Evolutionary conservation across 2,888 invertebrate species (phyloP).

Genomic region (Cheilosia impressa): DNA sequence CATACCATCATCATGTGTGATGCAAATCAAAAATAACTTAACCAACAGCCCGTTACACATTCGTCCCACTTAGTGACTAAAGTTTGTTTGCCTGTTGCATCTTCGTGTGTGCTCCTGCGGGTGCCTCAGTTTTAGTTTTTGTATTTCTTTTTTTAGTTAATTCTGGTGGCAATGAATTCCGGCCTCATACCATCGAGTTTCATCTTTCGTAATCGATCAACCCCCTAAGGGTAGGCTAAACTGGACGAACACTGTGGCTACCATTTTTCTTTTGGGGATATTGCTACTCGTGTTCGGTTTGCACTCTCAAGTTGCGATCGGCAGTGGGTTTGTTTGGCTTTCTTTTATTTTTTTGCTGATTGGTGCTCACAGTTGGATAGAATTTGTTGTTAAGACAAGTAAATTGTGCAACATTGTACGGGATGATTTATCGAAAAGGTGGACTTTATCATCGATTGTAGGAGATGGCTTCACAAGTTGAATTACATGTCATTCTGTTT

Average conservation of each 20-base stretch:
- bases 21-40: conserved; percentile 63
- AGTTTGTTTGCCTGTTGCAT: conserved; percentile 31
- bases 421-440: conserved; percentile 52
- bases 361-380: conserved; percentile 66
- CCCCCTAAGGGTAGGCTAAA: conserved; percentile 73
- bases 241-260: conserved; percentile 51
- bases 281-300: conserved; percentile 68
- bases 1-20: conserved; percentile 41
- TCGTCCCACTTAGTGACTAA: conserved; percentile 54
- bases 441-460: conserved; percentile 22
- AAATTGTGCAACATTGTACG: conserved; percentile 41
- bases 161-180: conserved; percentile 72
- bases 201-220: conserved; percentile 72
- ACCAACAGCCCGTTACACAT: conserved; percentile 36
- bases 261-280: conserved; percentile 33
- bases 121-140: not conserved
- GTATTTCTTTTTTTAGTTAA: conserved; percentile 27
- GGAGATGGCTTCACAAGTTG: conserved; percentile 11
- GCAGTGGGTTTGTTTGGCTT: conserved; percentile 22
- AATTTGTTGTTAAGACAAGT: conserved; percentile 35
- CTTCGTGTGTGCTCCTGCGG: conserved; percentile 22
- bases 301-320: not conserved
- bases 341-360: conserved; percentile 39
- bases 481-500: conserved; percentile 1
- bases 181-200: conserved; percentile 66